Percentiles rank a stretch among this genome's conserved stretches.
phyloP scores from a whole-genome alignment of 1,140 invertebrate species.

The Orius laevigatus region DNA sequence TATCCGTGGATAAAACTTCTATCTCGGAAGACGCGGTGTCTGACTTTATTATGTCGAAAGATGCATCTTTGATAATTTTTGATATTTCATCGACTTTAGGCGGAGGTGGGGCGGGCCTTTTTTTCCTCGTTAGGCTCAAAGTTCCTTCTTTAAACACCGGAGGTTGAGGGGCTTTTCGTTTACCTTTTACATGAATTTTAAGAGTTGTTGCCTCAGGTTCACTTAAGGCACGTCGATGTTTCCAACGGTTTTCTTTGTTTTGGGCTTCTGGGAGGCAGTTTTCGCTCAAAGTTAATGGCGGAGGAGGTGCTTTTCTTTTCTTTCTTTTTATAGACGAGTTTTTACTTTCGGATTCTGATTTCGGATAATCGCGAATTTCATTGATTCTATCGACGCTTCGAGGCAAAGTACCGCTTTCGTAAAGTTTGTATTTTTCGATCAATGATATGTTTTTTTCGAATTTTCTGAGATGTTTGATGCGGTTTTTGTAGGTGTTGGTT shows the following conservation, averaged over 20 bases:
- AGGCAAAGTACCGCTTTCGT: conserved; percentile 28
- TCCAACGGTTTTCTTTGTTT: background rate
- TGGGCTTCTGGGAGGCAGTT: background rate
- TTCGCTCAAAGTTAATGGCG: conserved; percentile 6
- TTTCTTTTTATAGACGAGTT: conserved; percentile 22
- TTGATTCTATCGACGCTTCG: conserved; percentile 17
- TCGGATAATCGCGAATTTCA: conserved; percentile 1
- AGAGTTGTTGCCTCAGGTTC: conserved; percentile 31
- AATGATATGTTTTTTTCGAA: conserved; percentile 39
- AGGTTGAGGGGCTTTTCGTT: conserved; percentile 51
- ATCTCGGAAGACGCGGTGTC: conserved; percentile 10
- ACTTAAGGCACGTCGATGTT: conserved; percentile 31
- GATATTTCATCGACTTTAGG: conserved; percentile 24
- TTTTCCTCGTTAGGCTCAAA: conserved; percentile 31
- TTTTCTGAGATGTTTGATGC: conserved; percentile 36
- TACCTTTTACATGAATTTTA: conserved; percentile 47
- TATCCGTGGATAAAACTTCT: conserved; percentile 27
- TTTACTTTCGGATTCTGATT: conserved; percentile 14
- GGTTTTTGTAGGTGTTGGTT: conserved; percentile 40
- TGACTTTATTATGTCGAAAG: background rate
- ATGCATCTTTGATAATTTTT: background rate
- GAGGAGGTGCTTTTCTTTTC: conserved; percentile 25
- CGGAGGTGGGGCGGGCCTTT: conserved; percentile 40
- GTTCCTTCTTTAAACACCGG: conserved; percentile 26
- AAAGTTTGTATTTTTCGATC: conserved; percentile 42